Base-by-base conservation (phyloP, 2,888 invertebrate species). In the Heteromurus nitidus region DNA sequence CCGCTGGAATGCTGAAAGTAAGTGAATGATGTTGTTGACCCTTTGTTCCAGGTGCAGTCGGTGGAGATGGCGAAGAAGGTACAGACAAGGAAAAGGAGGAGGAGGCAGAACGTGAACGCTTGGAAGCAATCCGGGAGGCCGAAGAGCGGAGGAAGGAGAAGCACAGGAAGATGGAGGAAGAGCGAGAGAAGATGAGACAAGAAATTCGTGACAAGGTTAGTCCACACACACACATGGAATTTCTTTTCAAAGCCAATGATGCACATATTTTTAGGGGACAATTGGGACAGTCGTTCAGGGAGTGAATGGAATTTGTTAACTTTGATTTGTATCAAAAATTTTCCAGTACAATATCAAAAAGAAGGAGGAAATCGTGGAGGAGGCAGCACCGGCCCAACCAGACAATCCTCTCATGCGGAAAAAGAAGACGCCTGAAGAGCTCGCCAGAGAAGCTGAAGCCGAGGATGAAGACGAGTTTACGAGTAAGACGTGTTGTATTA, bases 81-180 rank as follows among this genome's bases (percentile, higher is more conserved):
- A 96, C 95, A 89, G 98, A 98, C 91, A 97, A 97, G 93, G 97
- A 97, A 91, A 97, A 97, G 93, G 97, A 97, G 91, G 97, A 97
- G 91, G 98, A 98, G 91, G 96, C 96, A 89, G 98, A 98, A 92
- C 94, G 98, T 89, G 99, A 99, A 90, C 94, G 99, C 89, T 94
- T 96, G 90, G 99, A 99, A 91, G 99, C 98, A 89, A 96, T 99
- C 91, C 92, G 95, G 88, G 99, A 99, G 91, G 98, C 98, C 81
- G 99, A 99, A 91, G 98, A 99, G 88, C 92, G 98, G 88, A 93
- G 99, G 90, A 98, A 98, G 93, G 99, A 99, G 91, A 99, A 99
- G 91, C 99, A 99, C 91, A 94, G 98, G 89, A 98, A 98, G 92
- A 98, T 99, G 98, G 99, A 99, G 91, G 97, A 96, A 89, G 99